These are phyloP conservation scores for Leptodactylus fallax DNA, from an alignment of 2,797 vertebrate genomes.

Conservation along the genomic window DNA sequence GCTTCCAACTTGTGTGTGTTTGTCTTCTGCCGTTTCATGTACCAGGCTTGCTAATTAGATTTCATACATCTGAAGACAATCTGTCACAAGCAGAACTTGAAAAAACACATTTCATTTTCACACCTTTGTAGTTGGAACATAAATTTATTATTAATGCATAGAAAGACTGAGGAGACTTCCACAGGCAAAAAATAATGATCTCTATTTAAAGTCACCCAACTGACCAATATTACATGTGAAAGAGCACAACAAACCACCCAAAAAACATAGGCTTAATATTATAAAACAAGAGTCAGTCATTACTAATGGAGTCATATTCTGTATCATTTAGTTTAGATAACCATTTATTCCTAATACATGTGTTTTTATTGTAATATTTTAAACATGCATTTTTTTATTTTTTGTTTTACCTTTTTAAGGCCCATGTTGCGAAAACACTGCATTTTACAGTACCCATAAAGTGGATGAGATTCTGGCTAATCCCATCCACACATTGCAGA, in stretches of 20 bases:
- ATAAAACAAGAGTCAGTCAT: too few relatives aligned
- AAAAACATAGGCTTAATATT: too few relatives aligned
- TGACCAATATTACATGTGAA: background rate
- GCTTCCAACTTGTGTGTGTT: slow-evolving; percentile 22
- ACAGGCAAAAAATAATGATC: background rate
- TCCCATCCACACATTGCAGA: too few relatives aligned
- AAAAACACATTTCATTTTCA: slow-evolving; percentile 37
- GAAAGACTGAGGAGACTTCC: background rate
- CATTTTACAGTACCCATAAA: too few relatives aligned
- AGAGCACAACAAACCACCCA: background rate
- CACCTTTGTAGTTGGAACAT: slow-evolving; percentile 36
- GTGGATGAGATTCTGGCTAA: too few relatives aligned
- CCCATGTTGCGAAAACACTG: too few relatives aligned
- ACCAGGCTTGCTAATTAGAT: slow-evolving; percentile 47
- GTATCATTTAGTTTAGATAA: too few relatives aligned
- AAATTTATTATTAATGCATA: slow-evolving; percentile 39
- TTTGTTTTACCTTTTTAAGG: too few relatives aligned
- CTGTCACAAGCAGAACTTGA: slow-evolving; percentile 29
- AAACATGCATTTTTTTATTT: too few relatives aligned
- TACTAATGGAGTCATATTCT: too few relatives aligned
- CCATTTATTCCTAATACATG: too few relatives aligned
- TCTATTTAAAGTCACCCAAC: slow-evolving; percentile 20
- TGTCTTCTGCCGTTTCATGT: slow-evolving; percentile 25
- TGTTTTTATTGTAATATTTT: too few relatives aligned
- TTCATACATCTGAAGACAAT: slow-evolving; percentile 41